Evolutionary conservation across 2,888 invertebrate species (phyloP), one percentile per base, ranked within the genome.

Genomic region (Drosophila meridionalis): DNA sequence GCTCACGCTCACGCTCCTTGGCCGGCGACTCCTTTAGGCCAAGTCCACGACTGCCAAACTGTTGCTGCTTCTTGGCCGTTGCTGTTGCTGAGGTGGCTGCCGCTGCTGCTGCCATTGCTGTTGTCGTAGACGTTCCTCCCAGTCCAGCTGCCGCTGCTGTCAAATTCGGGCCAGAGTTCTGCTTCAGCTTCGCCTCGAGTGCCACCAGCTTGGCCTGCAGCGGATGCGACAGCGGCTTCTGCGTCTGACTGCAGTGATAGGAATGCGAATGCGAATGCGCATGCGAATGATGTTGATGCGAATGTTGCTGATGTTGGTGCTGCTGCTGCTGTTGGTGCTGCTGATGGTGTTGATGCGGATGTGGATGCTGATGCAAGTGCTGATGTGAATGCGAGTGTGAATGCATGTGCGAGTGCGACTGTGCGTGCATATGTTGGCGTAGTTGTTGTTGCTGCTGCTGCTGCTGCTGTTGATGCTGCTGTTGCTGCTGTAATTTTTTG

Each of bases 181-280:
- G 68, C 48, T 75, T 75, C 7, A 78, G 34, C 26, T 76, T 78
- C 0, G 67, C 14, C n/a, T 78, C 71, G 9, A 80, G 40, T 2
- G 52, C 55, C 42, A 50, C 67, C 0, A 76, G 42, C 40, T 79
- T 79, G 12, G 66, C 42, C 38, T 79, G 75, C 8, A 79, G 11
- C 0, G 76, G 59, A 52, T 69, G 66, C 34, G 40, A 4, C 8
- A 50, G 20, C 5, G 40, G 4, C 26, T 50, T 60, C 2, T 32
- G 50, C 1, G 9, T 1, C 40, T 55, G 28, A 34, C 2, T 55
- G 68, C 20, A 8, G 20, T 36, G 48, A 20, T 34, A 67, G 1
- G 53, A n/a, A n/a, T 50, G 58, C 4, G 52, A 53, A 20, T 47
- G 60, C 1, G 59, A 36, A n/a, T 77, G 77, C 11, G 47, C 53